Percentiles rank a stretch among this genome's conserved stretches.
These are phyloP conservation scores for Forbesichthys agassizii DNA, from an alignment of 2,113 vertebrate genomes.

Conservation along the genomic window DNA sequence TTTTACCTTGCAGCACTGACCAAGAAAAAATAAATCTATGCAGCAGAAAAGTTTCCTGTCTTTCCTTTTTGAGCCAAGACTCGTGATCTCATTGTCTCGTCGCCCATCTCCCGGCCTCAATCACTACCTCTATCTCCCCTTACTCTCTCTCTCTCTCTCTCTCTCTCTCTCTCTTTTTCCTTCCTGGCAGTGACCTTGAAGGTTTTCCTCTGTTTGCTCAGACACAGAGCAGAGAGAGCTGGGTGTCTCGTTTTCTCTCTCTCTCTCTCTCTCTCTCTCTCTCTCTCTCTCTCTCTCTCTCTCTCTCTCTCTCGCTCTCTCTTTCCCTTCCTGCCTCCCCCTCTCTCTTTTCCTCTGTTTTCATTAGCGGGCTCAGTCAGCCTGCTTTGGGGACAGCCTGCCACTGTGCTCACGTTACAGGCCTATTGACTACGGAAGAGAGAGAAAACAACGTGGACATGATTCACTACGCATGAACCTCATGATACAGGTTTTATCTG, in stretches of 20 bases:
- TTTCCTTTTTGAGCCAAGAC: constrained; percentile 29
- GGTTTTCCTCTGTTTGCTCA: constrained; percentile 65
- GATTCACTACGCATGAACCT: constrained; percentile 76
- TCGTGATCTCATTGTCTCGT: constrained; percentile 43
- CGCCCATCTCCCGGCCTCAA: constrained; percentile 13
- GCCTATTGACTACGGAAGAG: constrained; percentile 71
- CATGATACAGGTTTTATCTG: constrained; percentile 71
- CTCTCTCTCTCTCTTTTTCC: constrained; percentile 29
- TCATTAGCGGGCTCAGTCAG: constrained; percentile 68
- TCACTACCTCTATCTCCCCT: constrained; percentile 19
- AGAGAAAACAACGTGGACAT: constrained; percentile 69
- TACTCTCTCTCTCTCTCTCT: constrained; percentile 26
- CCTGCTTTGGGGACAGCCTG: constrained; percentile 62
- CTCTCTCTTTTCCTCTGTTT: constrained; percentile 64
- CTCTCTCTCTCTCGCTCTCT: constrained; percentile 9
- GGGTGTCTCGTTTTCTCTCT: no score
- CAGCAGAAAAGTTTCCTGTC: constrained; percentile 29
- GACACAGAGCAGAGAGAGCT: constrained; percentile 38
- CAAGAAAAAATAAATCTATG: constrained; percentile 19
- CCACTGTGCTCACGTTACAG: constrained; percentile 74
- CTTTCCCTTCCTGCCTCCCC: constrained; percentile 46
- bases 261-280: background rate
- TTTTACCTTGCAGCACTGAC: constrained; percentile 27
- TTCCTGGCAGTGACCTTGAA: constrained; percentile 74
- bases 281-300: background rate